Conservation (phyloP, 2,797 vertebrate species). For the Crenichthys baileyi region DNA sequence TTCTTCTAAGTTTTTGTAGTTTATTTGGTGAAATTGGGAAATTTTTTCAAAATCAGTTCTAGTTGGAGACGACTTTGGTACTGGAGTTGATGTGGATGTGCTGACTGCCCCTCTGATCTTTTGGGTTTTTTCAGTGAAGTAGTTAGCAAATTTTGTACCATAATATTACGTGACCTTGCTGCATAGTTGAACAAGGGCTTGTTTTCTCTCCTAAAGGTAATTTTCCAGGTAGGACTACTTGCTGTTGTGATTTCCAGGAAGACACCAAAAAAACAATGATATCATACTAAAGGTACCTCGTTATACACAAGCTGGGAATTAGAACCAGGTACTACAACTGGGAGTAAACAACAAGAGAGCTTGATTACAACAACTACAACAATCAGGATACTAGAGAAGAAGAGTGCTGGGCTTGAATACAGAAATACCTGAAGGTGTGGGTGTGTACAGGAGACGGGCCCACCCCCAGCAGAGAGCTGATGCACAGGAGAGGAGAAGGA, state of each 20-base stretch:
- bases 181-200: background rate
- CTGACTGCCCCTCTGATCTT: no score
- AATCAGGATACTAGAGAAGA: background rate
- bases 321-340: background rate
- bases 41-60: no score
- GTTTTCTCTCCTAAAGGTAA: background rate
- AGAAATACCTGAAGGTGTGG: background rate
- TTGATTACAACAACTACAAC: background rate
- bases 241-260: background rate
- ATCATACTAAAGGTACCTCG: background rate
- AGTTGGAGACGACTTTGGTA: no score
- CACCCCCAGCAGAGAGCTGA: background rate
- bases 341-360: background rate
- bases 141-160: conserved; percentile 1
- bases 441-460: background rate
- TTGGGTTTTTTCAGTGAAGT: no score
- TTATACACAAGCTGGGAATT: background rate
- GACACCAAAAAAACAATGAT: background rate
- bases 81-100: no score
- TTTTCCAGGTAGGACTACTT: background rate
- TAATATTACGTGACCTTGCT: background rate
- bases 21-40: no score
- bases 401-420: background rate
- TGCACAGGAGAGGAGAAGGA: background rate
- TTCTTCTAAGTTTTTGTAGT: no score